phyloP scores from a whole-genome alignment of 2,113 vertebrate genomes.

The Paramormyrops kingsleyae region DNA sequence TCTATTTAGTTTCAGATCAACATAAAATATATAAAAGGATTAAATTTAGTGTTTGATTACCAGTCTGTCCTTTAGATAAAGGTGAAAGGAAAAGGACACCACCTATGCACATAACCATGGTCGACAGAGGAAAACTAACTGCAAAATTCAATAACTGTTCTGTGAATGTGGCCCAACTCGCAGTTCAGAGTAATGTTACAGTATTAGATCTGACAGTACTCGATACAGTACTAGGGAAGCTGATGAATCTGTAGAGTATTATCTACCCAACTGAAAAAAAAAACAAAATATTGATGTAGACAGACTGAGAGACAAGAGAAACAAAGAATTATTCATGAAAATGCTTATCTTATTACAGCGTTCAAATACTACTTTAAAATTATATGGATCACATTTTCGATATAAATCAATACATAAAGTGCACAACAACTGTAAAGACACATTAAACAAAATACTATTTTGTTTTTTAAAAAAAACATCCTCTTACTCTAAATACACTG shows the following conservation, averaged over 20 bases:
- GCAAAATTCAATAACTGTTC: neutral
- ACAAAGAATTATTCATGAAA: neutral
- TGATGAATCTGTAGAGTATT: neutral
- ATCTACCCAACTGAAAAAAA: neutral
- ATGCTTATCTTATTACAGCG: neutral
- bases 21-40: neutral
- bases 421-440: neutral
- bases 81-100: neutral
- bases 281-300: neutral
- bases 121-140: neutral
- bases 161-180: neutral
- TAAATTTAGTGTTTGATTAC: neutral
- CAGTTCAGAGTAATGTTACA: neutral
- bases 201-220: slow-evolving; percentile 16
- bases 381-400: slow-evolving; percentile 3
- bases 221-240: neutral
- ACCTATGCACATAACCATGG: neutral
- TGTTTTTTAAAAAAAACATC: neutral
- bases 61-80: neutral
- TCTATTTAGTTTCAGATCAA: neutral
- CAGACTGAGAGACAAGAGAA: neutral
- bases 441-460: neutral
- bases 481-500: neutral
- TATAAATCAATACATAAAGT: neutral
- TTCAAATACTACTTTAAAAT: neutral